These are phyloP conservation scores for Ginglymostoma cirratum DNA, from an alignment of 2,113 vertebrate genomes.

Conservation along the genomic window DNA sequence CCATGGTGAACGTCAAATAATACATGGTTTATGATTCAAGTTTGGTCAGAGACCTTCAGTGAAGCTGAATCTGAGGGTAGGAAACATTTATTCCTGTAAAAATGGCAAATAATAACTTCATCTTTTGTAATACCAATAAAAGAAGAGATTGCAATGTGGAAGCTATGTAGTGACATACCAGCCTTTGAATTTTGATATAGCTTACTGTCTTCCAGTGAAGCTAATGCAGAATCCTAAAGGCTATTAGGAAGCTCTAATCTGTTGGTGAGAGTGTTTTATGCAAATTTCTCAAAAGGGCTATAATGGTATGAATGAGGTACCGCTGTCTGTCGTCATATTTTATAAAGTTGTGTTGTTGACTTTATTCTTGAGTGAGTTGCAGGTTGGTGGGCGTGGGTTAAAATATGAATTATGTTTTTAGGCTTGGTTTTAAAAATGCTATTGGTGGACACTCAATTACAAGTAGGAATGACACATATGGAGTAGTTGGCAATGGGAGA, in stretches of 20 bases:
- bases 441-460: neutral
- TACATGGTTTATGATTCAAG: neutral
- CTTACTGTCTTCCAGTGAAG: neutral
- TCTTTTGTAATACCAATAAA: neutral
- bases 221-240: neutral
- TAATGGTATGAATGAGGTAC: neutral
- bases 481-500: neutral
- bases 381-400: neutral
- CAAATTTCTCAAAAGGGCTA: neutral
- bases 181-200: neutral
- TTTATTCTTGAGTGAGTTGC: neutral
- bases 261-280: neutral
- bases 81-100: neutral
- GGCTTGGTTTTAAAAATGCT: neutral
- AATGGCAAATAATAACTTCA: neutral
- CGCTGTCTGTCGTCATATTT: neutral
- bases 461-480: neutral
- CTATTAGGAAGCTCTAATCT: neutral
- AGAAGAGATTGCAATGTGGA: neutral
- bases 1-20: neutral
- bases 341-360: neutral
- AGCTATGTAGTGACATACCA: neutral
- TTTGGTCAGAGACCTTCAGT: neutral
- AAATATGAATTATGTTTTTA: neutral
- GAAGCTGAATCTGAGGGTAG: neutral